phyloP scores from a whole-genome alignment of 2,113 vertebrate genomes.

The Ptychochromis oligacanthus region DNA sequence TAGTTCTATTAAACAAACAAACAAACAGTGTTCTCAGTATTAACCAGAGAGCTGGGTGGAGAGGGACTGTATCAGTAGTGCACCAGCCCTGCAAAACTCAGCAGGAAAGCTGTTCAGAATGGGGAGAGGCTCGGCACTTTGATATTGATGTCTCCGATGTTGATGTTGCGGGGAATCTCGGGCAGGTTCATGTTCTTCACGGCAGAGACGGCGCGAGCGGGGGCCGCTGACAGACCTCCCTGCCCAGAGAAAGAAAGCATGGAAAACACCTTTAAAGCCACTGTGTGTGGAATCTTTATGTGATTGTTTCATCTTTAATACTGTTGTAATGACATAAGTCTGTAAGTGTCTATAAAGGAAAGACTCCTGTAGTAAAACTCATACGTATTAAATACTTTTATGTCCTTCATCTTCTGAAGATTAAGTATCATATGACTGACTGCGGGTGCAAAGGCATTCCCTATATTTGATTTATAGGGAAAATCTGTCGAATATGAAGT shows the following conservation, averaged over 20 bases:
- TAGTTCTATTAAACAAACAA: neutral
- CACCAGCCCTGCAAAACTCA: constrained; percentile 30
- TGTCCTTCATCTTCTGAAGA: no score
- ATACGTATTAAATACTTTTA: neutral
- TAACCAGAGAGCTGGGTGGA: constrained; percentile 24
- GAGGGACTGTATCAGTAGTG: constrained; percentile 14
- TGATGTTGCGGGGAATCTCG: constrained; percentile 94
- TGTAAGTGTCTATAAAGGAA: neutral
- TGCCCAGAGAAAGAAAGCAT: constrained; percentile 45
- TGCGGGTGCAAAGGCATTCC: neutral
- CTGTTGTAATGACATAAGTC: neutral
- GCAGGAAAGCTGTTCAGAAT: constrained; percentile 75
- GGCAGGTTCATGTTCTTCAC: constrained; percentile 97
- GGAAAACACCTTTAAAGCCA: constrained; percentile 4
- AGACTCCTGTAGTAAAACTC: neutral
- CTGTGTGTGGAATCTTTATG: neutral
- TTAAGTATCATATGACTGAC: neutral
- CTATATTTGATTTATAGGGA: neutral
- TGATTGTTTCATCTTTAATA: neutral
- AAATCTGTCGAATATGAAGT: neutral
- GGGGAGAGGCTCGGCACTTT: constrained; percentile 95
- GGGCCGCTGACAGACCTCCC: constrained; percentile 91
- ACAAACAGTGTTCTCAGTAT: neutral
- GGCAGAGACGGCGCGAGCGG: constrained; percentile 89
- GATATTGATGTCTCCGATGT: constrained; percentile 95